Evolutionary conservation across 2,113 vertebrate species (phyloP).

Genomic region (Centropus bengalensis): DNA sequence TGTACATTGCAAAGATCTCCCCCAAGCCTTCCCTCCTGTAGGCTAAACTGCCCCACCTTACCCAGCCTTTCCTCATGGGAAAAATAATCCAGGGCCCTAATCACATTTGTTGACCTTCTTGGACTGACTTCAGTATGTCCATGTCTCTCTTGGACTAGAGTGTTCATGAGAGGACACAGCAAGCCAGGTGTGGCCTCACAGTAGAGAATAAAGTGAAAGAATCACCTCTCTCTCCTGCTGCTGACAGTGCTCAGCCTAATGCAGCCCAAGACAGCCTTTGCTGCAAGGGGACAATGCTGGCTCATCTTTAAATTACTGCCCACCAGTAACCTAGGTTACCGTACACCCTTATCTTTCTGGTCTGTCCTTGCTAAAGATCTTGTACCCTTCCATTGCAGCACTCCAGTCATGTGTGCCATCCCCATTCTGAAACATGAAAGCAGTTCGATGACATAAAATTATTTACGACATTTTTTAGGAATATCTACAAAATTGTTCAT

Average conservation of each 20-base stretch:
- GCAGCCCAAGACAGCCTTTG: too few relatives aligned
- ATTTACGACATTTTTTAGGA: background rate
- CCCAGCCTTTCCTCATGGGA: background rate
- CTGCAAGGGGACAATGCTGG: too few relatives aligned
- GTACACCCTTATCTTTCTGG: background rate
- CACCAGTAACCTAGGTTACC: background rate
- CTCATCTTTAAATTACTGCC: background rate
- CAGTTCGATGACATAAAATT: background rate
- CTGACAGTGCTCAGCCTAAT: too few relatives aligned
- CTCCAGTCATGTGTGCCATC: background rate
- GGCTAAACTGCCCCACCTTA: background rate
- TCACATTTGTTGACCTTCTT: background rate
- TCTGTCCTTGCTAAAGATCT: background rate
- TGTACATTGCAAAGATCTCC: background rate
- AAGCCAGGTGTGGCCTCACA: background rate
- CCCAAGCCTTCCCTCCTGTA: background rate
- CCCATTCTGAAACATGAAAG: background rate
- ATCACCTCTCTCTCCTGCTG: background rate
- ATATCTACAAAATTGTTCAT: background rate
- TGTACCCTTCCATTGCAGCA: background rate
- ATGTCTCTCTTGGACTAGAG: background rate
- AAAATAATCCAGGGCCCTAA: background rate
- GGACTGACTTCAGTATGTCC: background rate
- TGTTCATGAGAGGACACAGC: background rate
- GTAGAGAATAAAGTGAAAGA: background rate